phyloP scores from a whole-genome alignment of 2,888 invertebrate species.

The Platycheirus albimanus region DNA sequence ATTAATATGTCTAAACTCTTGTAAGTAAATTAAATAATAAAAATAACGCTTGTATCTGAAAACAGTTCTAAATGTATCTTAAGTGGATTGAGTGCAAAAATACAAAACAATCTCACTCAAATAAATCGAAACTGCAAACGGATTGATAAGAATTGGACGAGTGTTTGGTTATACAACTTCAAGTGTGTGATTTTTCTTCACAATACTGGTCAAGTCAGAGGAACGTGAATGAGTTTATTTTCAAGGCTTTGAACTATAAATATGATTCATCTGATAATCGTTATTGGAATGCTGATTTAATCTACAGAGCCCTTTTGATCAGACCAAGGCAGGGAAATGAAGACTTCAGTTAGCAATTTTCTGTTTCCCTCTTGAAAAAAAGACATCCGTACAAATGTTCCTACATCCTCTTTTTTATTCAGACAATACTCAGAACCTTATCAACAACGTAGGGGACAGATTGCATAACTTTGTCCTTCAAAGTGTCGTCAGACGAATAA shows the following conservation, averaged over 20 bases:
- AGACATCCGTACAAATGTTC: no score
- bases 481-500: no score
- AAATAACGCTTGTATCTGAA: neutral
- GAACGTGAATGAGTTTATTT: neutral
- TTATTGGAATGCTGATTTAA: neutral
- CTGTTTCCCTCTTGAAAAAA: no score
- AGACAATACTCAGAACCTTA: no score
- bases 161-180: neutral
- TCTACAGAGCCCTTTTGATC: neutral
- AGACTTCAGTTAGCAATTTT: no score
- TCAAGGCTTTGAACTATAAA: neutral
- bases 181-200: slow-evolving; percentile 1
- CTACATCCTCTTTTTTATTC: no score
- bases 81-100: neutral
- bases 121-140: neutral
- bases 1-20: neutral
- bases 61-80: neutral
- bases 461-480: no score
- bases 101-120: neutral
- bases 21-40: neutral
- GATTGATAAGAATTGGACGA: neutral
- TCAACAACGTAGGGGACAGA: no score
- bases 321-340: neutral
- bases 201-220: neutral
- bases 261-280: neutral